phyloP scores from a whole-genome alignment of 2,113 vertebrate species.

The Crotalus tigris region DNA sequence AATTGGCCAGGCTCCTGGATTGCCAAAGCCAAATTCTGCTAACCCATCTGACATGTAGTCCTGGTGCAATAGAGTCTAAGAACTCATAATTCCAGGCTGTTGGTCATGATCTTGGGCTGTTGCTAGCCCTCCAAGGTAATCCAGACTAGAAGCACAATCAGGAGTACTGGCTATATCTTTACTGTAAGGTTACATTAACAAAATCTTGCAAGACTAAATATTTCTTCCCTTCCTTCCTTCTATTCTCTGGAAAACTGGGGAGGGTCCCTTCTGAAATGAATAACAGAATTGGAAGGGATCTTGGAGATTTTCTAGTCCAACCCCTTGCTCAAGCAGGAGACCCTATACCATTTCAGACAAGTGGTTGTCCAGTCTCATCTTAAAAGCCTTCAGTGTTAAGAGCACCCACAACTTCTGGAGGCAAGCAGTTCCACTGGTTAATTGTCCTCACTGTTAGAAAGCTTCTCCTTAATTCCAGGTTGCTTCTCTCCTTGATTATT shows the following conservation, averaged over 20 bases:
- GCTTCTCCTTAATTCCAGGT: no score
- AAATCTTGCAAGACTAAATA: not conserved
- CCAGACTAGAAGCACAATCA: not conserved
- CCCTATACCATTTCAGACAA: not conserved
- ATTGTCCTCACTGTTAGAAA: no score
- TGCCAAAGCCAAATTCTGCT: not conserved
- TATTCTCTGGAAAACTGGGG: not conserved
- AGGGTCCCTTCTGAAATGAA: not conserved
- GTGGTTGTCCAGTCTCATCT: not conserved
- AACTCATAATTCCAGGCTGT: not conserved
- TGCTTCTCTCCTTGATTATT: no score
- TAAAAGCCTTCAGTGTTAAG: not conserved
- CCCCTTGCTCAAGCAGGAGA: not conserved
- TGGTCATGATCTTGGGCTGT: not conserved
- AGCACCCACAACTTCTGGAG: not conserved
- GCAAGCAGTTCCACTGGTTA: no score
- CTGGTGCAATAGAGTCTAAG: not conserved
- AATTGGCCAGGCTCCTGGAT: not conserved
- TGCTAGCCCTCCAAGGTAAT: not conserved
- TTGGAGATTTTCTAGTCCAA: not conserved
- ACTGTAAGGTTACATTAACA: not conserved
- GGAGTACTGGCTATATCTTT: not conserved
- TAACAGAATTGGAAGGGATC: not conserved
- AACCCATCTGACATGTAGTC: not conserved
- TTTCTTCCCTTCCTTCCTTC: not conserved